Conservation (phyloP, 2,113 vertebrate species). For the Thymallus thymallus region DNA sequence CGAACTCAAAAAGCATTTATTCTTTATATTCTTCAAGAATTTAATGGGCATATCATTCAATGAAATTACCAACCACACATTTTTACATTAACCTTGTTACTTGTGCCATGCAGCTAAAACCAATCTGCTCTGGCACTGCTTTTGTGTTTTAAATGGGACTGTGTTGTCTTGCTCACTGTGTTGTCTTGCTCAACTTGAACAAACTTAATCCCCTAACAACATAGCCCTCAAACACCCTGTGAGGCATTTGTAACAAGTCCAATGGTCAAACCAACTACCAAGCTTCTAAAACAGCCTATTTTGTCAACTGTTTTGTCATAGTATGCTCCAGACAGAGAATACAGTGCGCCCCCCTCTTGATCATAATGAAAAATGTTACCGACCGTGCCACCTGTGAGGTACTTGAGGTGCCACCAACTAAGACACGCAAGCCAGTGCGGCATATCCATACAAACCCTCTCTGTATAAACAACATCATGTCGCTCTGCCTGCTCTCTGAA, state of each 20-base stretch:
- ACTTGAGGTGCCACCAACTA: conserved; percentile 48
- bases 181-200: too few relatives aligned
- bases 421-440: conserved; percentile 47
- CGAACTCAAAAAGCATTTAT: too few relatives aligned
- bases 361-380: conserved; percentile 47
- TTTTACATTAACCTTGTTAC: too few relatives aligned
- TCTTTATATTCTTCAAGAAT: too few relatives aligned
- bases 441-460: conserved; percentile 34
- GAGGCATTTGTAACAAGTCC: background rate
- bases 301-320: conserved; percentile 42
- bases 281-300: conserved; percentile 26
- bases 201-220: too few relatives aligned
- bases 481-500: conserved; percentile 43
- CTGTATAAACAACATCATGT: conserved; percentile 46
- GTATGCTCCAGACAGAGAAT: background rate
- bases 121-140: too few relatives aligned
- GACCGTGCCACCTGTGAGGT: conserved; percentile 13
- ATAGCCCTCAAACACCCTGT: too few relatives aligned
- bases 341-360: conserved; percentile 22
- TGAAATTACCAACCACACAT: too few relatives aligned
- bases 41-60: too few relatives aligned
- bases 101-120: too few relatives aligned
- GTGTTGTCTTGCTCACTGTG: background rate
- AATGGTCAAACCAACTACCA: conserved; percentile 1
- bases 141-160: too few relatives aligned